Percentiles rank a stretch among this genome's conserved stretches.
These are phyloP conservation scores for Alethe diademata DNA, from an alignment of 2,113 vertebrate genomes.

Conservation along the genomic window DNA sequence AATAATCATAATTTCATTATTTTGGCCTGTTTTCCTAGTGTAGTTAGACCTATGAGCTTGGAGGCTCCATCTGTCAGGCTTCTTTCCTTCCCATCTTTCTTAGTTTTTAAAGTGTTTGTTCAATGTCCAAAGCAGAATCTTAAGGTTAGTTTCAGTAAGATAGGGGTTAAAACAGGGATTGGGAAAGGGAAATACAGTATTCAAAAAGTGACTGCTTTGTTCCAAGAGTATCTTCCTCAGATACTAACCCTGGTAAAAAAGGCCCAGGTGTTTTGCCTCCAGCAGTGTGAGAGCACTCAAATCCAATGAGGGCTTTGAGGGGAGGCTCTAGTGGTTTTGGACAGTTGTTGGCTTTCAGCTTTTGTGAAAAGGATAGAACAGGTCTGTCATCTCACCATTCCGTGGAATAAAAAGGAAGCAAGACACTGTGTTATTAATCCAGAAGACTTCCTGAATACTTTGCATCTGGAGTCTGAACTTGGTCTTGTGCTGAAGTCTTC, in stretches of 20 bases:
- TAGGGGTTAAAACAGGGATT: neutral
- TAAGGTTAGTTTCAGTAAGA: neutral
- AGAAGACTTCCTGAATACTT: neutral
- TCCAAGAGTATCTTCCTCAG: neutral
- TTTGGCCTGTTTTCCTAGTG: neutral
- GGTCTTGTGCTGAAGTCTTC: neutral
- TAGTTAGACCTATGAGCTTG: neutral
- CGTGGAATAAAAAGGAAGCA: neutral
- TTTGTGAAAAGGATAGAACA: neutral
- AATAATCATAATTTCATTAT: neutral
- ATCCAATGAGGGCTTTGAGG: neutral
- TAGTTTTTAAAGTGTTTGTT: neutral
- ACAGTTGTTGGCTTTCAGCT: neutral
- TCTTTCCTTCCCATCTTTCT: neutral
- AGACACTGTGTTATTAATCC: neutral
- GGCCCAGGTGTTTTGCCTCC: slow-evolving; percentile 20
- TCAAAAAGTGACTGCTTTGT: neutral
- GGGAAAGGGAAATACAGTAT: neutral
- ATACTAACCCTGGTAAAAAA: neutral
- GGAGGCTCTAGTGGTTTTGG: neutral
- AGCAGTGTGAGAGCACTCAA: neutral
- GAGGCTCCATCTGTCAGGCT: neutral
- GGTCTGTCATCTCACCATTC: neutral
- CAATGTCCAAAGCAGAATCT: neutral
- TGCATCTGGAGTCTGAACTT: neutral